Base-by-base conservation (phyloP, 37 sponge, comb jelly and placozoan genomes). In the Amphimedon queenslandica region DNA sequence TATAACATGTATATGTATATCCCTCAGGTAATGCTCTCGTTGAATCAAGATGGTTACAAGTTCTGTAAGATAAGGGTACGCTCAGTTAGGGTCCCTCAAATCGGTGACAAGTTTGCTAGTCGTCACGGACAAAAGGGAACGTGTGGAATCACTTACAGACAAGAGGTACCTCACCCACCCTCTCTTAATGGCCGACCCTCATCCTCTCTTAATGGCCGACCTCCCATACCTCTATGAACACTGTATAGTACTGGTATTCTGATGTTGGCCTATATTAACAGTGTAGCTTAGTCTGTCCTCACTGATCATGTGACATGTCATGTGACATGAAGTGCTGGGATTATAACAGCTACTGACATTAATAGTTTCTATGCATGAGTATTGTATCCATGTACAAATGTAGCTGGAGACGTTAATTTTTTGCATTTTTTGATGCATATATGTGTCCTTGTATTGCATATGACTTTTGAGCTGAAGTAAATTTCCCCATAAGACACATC, bases 81-180 rank as follows among this genome's bases (percentile, higher is more conserved):
- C 13, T 95, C 96, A 0, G 93, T 98, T 27, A 76, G 99, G 51
- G 80, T 92, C 13, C 99, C 99, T 6, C 96, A 98, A 86, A 95
- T 98, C 56, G 99, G 99, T 24, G 99, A 98, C 86, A 98, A 98
- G 88, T 98, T 98, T 80, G 99, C 99, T 53, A 94, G 96, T 78
- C 78, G 99, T 0, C 99, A 98, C 57, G 99, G 99, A 27, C 99
- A 98, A 77, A 98, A 98, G 73, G 99, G 99, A 67, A 98, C 99
- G 4, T 93, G 94, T 76, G 99, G 99, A 35, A 95, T 98, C 71
- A 92, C 87, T 0, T 98, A 98, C 76, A 61, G 90, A 79, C 94
- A 92, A 63, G 98, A 97, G 89, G 95, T 94, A 42, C 13, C 8
- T 47, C 13, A 47, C 51, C 13, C 8, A 47, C 6, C 18, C 10